Evolutionary conservation across 2,113 vertebrate genomes (phyloP), one percentile per base, ranked within the genome.

Genomic region (Paracanthobrama guichenoti): DNA sequence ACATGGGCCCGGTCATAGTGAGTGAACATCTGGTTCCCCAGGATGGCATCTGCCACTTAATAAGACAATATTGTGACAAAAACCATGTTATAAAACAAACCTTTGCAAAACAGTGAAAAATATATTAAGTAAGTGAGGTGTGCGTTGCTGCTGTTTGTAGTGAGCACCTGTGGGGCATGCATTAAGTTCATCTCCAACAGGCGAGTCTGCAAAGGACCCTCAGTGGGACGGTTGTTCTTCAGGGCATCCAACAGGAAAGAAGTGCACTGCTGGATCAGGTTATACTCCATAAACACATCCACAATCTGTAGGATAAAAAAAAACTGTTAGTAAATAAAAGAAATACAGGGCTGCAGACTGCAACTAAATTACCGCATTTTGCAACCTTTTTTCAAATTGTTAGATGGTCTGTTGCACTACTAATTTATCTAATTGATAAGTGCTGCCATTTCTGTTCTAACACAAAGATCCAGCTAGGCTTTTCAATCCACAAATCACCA

Each of bases 201-300:
- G 67, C 98, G 95, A 0, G 98, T 99, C 92, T 99, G 98, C 86
- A 99, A 92, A 16, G 98, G 96, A 57, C 98, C 98, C 87, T 99
- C 98, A 26, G 96, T 97, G 78, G 98, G 98, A 60, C 98, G 96
- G 92, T 99, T 99, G 93, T 99, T 99, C 91, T 99, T 99, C 89
- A 99, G 93, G 16, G 97, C 98, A 88, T 99, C 98, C 82, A 99
- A 93, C 77, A 99, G 91, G 88, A 99, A 99, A 77, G 98, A 98
- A 67, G 98, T 99, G 88, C 98, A 99, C 90, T 99, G 98, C 93
- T 99, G 98, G 85, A 99, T 99, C 92, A 99, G 94, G 90, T 99
- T 99, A 92, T 99, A 99, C 88, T 99, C 98, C 98, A 99, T 99
- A 90, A 99, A 99, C 78, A 99, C 97, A 82, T 99, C 98, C 59